These are phyloP conservation scores for Propithecus perrieri DNA, from an alignment of 2,797 vertebrate genomes.

Conservation along the genomic window DNA sequence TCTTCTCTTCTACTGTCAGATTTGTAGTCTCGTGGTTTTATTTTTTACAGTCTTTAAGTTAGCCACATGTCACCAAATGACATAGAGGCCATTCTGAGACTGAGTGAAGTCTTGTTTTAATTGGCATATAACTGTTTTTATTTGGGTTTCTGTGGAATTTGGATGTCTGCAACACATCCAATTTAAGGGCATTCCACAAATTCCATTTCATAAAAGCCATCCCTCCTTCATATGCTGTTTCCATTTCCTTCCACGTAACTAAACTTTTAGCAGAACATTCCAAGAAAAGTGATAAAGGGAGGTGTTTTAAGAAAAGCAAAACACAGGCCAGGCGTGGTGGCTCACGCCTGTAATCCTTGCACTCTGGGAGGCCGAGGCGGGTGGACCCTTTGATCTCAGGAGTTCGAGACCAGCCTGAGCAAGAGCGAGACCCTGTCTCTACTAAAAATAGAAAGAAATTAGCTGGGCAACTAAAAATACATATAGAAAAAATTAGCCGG, in stretches of 20 bases:
- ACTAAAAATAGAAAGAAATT: no score
- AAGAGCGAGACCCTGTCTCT: no score
- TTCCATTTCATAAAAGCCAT: constrained; percentile 77
- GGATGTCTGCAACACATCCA: constrained; percentile 74
- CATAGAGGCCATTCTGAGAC: constrained; percentile 52
- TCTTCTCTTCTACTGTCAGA: constrained; percentile 51
- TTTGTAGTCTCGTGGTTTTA: constrained; percentile 7
- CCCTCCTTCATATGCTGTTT: constrained; percentile 68
- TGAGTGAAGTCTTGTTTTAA: constrained; percentile 68
- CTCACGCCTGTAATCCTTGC: no score
- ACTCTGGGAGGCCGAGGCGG: no score
- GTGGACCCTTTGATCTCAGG: no score
- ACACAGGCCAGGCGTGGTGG: not conserved
- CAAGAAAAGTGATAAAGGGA: constrained; percentile 70
- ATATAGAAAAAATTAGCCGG: no score
- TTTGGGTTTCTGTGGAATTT: constrained; percentile 76
- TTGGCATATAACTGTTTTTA: constrained; percentile 69
- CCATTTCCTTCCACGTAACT: constrained; percentile 71
- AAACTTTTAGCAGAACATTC: constrained; percentile 70
- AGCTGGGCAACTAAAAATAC: no score
- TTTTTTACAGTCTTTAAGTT: constrained; percentile 58
- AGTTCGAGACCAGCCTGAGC: no score
- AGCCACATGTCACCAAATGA: constrained; percentile 47
- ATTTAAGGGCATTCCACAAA: constrained; percentile 80
- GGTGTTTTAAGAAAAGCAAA: constrained; percentile 63